Evolutionary conservation across 2,113 vertebrate species (phyloP).

Genomic region (Steatornis caripensis): DNA sequence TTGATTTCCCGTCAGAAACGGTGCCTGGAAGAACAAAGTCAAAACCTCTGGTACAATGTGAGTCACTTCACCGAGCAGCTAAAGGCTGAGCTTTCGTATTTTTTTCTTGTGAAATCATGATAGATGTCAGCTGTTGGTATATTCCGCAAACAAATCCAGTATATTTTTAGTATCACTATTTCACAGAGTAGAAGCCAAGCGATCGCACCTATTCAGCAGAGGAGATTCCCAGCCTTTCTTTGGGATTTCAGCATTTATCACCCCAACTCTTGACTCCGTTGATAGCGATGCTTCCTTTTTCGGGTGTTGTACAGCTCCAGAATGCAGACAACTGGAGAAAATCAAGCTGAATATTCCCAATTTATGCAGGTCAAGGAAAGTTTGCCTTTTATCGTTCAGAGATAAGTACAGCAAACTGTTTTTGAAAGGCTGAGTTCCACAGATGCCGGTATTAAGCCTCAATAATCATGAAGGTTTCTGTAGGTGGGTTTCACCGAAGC

Average conservation of each 20-base stretch:
- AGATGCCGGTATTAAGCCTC: not conserved
- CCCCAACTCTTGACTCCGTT: not conserved
- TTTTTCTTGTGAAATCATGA: not conserved
- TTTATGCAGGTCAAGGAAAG: constrained; percentile 54
- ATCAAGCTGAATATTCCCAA: constrained; percentile 10
- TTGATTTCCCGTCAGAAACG: constrained; percentile 18
- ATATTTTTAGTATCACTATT: not conserved
- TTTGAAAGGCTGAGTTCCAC: not conserved
- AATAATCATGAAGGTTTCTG: not conserved
- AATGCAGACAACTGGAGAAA: constrained; percentile 35
- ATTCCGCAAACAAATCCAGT: not conserved
- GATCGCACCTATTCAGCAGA: not conserved
- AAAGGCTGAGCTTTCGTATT: not conserved
- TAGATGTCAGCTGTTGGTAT: constrained; percentile 15
- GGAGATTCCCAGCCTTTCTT: not conserved
- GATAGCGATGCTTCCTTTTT: constrained; percentile 15
- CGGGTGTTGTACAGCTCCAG: not conserved
- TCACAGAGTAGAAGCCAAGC: not conserved
- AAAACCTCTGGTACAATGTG: not conserved
- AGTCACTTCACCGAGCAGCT: constrained; percentile 8
- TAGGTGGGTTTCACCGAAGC: not conserved
- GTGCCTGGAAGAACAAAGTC: constrained; percentile 30
- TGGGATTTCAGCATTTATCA: not conserved
- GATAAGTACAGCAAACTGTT: constrained; percentile 1
- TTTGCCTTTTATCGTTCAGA: constrained; percentile 24